Base-by-base conservation (phyloP, 1,140 invertebrate species). In the Drosophila albomicans region DNA sequence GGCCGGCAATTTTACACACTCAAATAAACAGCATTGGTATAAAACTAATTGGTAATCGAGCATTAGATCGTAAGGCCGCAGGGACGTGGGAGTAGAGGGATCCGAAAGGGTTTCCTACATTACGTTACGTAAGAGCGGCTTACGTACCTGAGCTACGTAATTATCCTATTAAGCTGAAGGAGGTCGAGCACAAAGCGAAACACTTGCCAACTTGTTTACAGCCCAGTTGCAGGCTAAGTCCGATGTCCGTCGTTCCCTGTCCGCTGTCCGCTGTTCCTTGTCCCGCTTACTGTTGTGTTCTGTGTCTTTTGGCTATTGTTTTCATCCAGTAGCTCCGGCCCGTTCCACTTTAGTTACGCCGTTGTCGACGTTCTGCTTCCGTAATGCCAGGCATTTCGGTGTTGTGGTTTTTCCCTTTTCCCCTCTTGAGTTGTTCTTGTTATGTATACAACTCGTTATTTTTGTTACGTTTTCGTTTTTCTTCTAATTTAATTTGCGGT, bases 401-500 rank as follows among this genome's bases (percentile, higher is more conserved):
- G 66, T 75, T 87, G 75, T 69, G 80, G 45, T 71, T 86, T 25
- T 72, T 61, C 48, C 71, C 54, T 38, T 35, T 79, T 68, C 48
- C 51, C 49, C 46, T 75, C 46, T 63, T 68, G 56, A 56, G 35
- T 62, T 75, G 62, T 59, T 43, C 64, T 48, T 79, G 63, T 69
- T 71, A 51, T 58, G 71, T 63, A 67, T 73, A 78, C 75, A 82
- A 74, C 76, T 82, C 72, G 82, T 76, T 81, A 70, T 72, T 69
- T 69, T 69, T 82, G 75, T 78, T 75, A 75, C 62, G 51, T 72
- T 77, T 87, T 72, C 68, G 76, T 70, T 71, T 87, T 89, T 82
- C 79, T 84, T 80, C 78, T 88, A 88, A 88, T 88, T 88, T 88
- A 88, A 88, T 88, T 88, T 88, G 84, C 85, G 84, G 84, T 79